A percentile compares a stretch with the other conserved stretches of the same genome.
These are phyloP conservation scores for Hirtodrosophila trivittata DNA, from an alignment of 2,888 invertebrate species.

Conservation along the genomic window DNA sequence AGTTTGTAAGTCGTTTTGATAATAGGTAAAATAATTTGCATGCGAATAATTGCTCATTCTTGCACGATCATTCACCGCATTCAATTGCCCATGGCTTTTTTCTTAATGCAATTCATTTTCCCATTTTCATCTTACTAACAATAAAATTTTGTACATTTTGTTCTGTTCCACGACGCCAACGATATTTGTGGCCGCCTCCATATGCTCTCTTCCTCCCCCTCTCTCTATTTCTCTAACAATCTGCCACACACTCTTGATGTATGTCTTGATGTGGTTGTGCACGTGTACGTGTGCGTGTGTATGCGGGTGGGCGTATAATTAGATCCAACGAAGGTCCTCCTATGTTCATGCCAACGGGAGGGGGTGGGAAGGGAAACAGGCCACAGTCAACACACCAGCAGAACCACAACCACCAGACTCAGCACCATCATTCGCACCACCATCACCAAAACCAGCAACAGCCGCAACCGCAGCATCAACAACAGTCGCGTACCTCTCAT, in stretches of 20 bases:
- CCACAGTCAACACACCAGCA: constrained; percentile 76
- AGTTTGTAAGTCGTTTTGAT: constrained; percentile 12
- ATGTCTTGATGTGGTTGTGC: constrained; percentile 19
- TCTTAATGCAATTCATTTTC: constrained; percentile 61
- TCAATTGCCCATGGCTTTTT: constrained; percentile 51
- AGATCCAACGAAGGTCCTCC: constrained; percentile 82
- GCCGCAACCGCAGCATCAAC: constrained; percentile 35
- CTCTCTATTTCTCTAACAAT: constrained; percentile 5
- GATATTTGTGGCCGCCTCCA: constrained; percentile 37
- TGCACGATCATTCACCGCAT: constrained; percentile 50
- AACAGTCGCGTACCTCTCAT: constrained; percentile 22
- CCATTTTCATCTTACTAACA: constrained; percentile 75
- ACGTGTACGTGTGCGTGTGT: constrained; percentile 9
- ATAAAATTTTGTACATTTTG: constrained; percentile 68
- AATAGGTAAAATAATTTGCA: constrained; percentile 44
- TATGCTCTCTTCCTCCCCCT: constrained; percentile 32
- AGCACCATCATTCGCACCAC: constrained; percentile 62
- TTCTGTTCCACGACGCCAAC: constrained; percentile 61
- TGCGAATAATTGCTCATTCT: constrained; percentile 31
- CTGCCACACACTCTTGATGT: constrained; percentile 1
- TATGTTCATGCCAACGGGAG: constrained; percentile 82
- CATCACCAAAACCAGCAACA: constrained; percentile 57
- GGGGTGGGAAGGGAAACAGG: constrained; percentile 83
- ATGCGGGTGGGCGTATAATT: constrained; percentile 10
- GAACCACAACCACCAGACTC: constrained; percentile 73